phyloP scores from a whole-genome alignment of 2,797 vertebrate species.

The Sebastes variabilis region DNA sequence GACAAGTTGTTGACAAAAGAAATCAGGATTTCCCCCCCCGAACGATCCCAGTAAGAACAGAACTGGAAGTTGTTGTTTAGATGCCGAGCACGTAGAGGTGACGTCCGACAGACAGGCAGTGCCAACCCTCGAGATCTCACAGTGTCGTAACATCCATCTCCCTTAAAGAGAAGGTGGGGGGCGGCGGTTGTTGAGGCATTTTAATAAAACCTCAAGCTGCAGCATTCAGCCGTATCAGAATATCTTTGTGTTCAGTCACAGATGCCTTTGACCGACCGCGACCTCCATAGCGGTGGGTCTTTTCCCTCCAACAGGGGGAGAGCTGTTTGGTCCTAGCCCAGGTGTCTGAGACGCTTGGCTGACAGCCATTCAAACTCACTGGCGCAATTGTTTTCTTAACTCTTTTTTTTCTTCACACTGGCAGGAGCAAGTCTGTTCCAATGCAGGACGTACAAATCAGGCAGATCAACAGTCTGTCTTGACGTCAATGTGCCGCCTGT shows the following conservation, averaged over 20 bases:
- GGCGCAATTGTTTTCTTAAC: slow-evolving; percentile 60
- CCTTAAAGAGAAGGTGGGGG: not conserved
- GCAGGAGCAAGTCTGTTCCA: slow-evolving; percentile 50
- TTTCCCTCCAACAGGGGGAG: slow-evolving; percentile 60
- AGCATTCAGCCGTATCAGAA: slow-evolving; percentile 46
- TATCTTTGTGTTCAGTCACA: slow-evolving; percentile 47
- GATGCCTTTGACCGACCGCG: slow-evolving; percentile 58
- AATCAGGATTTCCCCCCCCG: slow-evolving; percentile 8
- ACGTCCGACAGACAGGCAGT: slow-evolving; percentile 27
- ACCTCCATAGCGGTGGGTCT: slow-evolving; percentile 61
- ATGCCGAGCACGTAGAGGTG: slow-evolving; percentile 24
- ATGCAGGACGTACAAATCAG: slow-evolving; percentile 39
- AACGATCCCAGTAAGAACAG: not conserved
- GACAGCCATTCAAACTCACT: slow-evolving; percentile 75
- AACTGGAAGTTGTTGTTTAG: slow-evolving; percentile 24
- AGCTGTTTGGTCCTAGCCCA: slow-evolving; percentile 73
- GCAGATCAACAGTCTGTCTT: slow-evolving; percentile 22
- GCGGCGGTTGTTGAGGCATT: slow-evolving; percentile 7
- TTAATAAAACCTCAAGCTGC: slow-evolving; percentile 49
- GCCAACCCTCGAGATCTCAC: slow-evolving; percentile 1
- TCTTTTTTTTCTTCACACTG: slow-evolving; percentile 17
- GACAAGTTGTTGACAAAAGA: slow-evolving; percentile 58
- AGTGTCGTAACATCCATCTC: slow-evolving; percentile 23
- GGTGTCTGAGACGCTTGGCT: slow-evolving; percentile 76
- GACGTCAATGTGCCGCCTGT: slow-evolving; percentile 23